Evolutionary conservation across 2,797 vertebrate species (phyloP), one percentile per base, ranked within the genome.

Genomic region (Remorina albescens): DNA sequence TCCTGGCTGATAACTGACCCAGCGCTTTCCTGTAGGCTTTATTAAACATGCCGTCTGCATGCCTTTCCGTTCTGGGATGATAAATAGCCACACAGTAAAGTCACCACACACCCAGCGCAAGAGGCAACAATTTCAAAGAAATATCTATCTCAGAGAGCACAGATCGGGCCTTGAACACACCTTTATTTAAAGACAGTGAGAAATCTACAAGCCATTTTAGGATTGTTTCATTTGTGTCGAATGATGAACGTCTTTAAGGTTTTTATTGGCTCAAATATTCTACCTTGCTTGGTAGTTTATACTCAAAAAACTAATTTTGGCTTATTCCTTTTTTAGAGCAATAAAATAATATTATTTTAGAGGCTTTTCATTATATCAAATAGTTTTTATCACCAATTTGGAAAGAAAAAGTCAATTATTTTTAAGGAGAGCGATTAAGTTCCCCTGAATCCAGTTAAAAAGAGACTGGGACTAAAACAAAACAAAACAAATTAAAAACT

Each of bases 1-100:
- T 97, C 89, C 96, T 95, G 83, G 96, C 96, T 76, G 96, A 97
- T 91, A 97, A 91, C 91, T 97, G 96, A 84, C 96, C 96, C 94
- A 98, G 93, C 89, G 95, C 95, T 93, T 96, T 96, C 93, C 96
- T 96, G 94, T 98, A 98, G 92, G 96, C 96, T 95, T 97, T 96
- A 94, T 96, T 96, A 94, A 98, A 97, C 93, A 98, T 95, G 89
- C 95, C 97, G 88, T 96, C 96, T 88, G 96, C 95, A 76, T 97
- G 96, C 90, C 98, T 97, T 93, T 92, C 94, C 87, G 88, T 91
- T 95, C 89, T 94, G 93, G 72, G 85, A 90, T 85, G 92, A 93
- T 90, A 91, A 91, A 93, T 88, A 85, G 80, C 83, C 90, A 93
- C 86, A 93, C 78, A 92, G 82, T 89, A 85, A 91, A 56, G 87